Evolutionary conservation across 2,113 vertebrate species (phyloP).

Genomic region (Ifrita kowaldi): DNA sequence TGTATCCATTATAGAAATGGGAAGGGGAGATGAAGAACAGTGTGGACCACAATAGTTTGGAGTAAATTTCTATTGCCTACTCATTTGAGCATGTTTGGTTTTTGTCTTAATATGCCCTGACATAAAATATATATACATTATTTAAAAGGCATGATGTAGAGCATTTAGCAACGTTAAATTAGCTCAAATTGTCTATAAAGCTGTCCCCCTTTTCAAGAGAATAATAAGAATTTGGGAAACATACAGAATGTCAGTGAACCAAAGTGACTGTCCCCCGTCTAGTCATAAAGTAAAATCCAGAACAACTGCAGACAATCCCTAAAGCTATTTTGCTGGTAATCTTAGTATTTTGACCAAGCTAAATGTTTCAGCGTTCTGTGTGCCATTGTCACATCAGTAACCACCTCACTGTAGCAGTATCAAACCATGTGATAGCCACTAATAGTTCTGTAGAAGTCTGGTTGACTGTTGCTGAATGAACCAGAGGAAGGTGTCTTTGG

Average conservation of each 20-base stretch:
- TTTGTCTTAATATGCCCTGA: background rate
- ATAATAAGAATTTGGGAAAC: background rate
- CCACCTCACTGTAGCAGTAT: background rate
- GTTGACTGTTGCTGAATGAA: background rate
- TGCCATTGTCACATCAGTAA: background rate
- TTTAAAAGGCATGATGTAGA: background rate
- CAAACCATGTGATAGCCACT: background rate
- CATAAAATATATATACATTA: background rate
- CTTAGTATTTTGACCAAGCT: background rate
- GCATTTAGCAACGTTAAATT: background rate
- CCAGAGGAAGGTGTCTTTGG: background rate
- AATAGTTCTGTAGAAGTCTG: background rate
- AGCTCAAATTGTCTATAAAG: background rate
- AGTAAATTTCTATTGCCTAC: background rate
- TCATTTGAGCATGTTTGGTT: background rate
- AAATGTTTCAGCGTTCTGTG: background rate
- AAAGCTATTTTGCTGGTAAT: background rate
- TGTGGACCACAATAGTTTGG: background rate
- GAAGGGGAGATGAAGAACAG: background rate
- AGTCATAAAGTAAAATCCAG: background rate
- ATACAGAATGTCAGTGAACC: background rate
- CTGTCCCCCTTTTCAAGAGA: background rate
- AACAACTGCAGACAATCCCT: background rate
- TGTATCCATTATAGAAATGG: background rate
- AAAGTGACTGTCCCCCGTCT: background rate